A percentile compares a stretch with the other conserved stretches of the same genome.
Conservation (phyloP, 2,888 invertebrate genomes). For the Ferrisia virgata region DNA sequence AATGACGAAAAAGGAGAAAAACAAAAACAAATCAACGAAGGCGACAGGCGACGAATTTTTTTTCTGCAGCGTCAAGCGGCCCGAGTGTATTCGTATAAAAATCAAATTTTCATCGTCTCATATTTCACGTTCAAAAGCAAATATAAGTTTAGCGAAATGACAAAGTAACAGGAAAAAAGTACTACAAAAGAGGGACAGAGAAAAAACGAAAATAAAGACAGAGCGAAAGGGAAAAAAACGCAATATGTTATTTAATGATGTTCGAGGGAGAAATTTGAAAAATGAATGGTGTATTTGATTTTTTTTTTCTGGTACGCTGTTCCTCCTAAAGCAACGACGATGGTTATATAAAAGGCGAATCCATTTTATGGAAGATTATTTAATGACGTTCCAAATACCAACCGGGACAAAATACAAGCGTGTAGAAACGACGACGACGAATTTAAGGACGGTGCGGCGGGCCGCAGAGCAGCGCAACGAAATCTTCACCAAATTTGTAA, state of each 20-base stretch:
- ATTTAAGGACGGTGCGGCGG: background rate
- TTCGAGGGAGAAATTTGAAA: constrained; percentile 12
- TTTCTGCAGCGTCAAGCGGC: too few species aligned
- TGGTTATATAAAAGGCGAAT: background rate
- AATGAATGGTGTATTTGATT: constrained; percentile 22
- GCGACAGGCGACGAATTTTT: background rate
- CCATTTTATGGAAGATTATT: constrained; percentile 21
- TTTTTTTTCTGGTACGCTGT: background rate
- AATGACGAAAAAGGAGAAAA: background rate
- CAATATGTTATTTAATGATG: constrained; percentile 26
- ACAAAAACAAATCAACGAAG: background rate
- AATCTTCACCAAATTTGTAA: background rate
- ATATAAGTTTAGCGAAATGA: constrained; percentile 21
- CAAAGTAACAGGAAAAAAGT: background rate
- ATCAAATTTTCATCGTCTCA: constrained; percentile 26
- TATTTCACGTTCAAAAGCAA: background rate
- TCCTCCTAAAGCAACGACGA: background rate
- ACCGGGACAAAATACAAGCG: background rate
- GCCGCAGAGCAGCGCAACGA: background rate
- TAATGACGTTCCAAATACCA: constrained; percentile 5
- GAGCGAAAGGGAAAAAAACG: background rate
- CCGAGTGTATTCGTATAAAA: background rate
- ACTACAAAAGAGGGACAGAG: background rate
- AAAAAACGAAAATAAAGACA: background rate
- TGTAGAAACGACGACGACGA: background rate